These are phyloP conservation scores for Agrenia bidenticulata DNA, from an alignment of 2,888 invertebrate species.

Conservation along the genomic window DNA sequence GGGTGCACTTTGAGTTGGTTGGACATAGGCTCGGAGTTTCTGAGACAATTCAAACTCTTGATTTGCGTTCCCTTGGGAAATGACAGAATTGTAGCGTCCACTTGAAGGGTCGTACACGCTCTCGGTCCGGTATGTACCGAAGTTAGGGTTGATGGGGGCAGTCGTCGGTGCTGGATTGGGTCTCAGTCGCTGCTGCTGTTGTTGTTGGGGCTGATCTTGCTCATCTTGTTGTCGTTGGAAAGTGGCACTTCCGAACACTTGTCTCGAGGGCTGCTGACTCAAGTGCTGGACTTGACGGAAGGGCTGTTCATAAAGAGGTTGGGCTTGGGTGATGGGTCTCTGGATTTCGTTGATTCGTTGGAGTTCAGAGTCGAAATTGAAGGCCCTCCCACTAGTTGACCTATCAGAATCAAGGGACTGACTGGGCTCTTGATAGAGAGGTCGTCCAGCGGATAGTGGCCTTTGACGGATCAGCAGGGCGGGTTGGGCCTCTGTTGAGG, in stretches of 20 bases:
- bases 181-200: constrained; percentile 54
- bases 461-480: constrained; percentile 35
- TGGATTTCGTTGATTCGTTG: constrained; percentile 33
- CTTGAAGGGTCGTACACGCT: constrained; percentile 73
- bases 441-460: constrained; percentile 26
- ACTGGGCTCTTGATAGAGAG: constrained; percentile 34
- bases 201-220: constrained; percentile 51
- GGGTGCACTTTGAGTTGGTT: constrained; percentile 58
- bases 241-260: constrained; percentile 34
- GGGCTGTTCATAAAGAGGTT: constrained; percentile 44
- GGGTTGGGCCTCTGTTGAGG: constrained; percentile 26
- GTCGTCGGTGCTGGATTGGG: constrained; percentile 56
- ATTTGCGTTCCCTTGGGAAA: constrained; percentile 70
- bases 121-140: constrained; percentile 70
- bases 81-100: constrained; percentile 75
- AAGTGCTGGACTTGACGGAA: constrained; percentile 65
- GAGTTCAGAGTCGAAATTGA: constrained; percentile 46
- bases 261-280: constrained; percentile 58
- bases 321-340: constrained; percentile 34
- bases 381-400: constrained; percentile 25
- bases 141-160: constrained; percentile 31
- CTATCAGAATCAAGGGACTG: constrained; percentile 36
- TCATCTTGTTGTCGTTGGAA: constrained; percentile 29
- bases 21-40: constrained; percentile 72
- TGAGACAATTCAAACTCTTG: constrained; percentile 71